Evolutionary conservation across 2,888 invertebrate genomes (phyloP).

Genomic region (Orthonychiurus folsomi): DNA sequence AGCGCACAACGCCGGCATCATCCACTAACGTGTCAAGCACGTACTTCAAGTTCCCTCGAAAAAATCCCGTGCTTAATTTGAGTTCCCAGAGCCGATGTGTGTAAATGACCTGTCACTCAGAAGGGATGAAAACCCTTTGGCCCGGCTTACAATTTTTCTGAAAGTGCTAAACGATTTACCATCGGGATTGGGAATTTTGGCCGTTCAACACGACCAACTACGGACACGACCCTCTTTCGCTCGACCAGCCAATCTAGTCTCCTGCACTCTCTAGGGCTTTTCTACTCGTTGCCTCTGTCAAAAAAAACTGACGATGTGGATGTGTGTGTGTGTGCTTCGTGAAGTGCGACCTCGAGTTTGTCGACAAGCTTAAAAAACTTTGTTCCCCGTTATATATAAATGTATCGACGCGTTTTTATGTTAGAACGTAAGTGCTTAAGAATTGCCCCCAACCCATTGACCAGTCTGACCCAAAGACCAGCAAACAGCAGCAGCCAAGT

Average conservation of each 20-base stretch:
- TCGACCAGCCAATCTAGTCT: not conserved
- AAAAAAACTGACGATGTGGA: not conserved
- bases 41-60: no score
- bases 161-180: not conserved
- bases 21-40: no score
- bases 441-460: no score
- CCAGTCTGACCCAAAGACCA: no score
- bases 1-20: no score
- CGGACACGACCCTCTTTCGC: no score
- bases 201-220: not conserved
- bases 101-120: not conserved
- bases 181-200: not conserved
- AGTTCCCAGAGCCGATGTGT: no score
- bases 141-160: not conserved
- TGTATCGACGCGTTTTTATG: no score
- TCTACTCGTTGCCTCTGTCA: not conserved
- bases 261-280: not conserved
- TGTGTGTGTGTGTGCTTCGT: not conserved
- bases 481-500: no score
- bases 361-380: not conserved
- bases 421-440: no score
- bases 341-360: constrained; percentile 1
- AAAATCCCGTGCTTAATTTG: not conserved
- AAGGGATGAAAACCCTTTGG: not conserved
- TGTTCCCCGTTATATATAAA: no score